These are phyloP conservation scores for Mnemiopsis leidyi DNA, from an alignment of 37 sponge, comb jelly and placozoan species.

Conservation along the genomic window DNA sequence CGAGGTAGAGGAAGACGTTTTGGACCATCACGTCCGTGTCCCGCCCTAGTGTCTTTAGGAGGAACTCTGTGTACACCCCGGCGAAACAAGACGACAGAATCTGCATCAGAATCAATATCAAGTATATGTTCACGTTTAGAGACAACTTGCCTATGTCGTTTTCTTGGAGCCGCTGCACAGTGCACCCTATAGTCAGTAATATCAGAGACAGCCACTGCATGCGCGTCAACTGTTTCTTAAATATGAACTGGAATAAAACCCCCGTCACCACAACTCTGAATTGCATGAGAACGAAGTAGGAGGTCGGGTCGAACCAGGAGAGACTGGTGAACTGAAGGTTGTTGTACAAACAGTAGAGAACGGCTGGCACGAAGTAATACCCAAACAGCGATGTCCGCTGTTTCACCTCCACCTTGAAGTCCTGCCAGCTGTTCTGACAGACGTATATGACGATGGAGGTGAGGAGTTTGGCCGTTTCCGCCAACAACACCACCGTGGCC, in stretches of 20 bases:
- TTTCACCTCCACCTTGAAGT: neutral
- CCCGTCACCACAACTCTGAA: slow-evolving; percentile 67
- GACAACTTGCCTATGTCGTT: neutral
- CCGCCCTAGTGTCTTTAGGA: slow-evolving; percentile 5
- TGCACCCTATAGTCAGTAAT: slow-evolving; percentile 65
- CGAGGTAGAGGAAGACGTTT: slow-evolving; percentile 66
- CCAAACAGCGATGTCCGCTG: neutral
- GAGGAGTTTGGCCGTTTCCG: neutral
- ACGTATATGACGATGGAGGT: neutral
- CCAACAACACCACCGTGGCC: slow-evolving; percentile 50
- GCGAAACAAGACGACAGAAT: slow-evolving; percentile 65
- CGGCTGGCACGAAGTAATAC: slow-evolving; percentile 65
- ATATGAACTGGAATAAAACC: slow-evolving; percentile 65
- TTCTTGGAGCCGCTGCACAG: neutral
- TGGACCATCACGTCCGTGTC: slow-evolving; percentile 49
- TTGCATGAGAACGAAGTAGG: slow-evolving; percentile 68
- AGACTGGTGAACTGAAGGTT: slow-evolving; percentile 63
- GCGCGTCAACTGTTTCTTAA: slow-evolving; percentile 58
- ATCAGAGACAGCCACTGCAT: slow-evolving; percentile 68
- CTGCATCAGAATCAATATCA: slow-evolving; percentile 35
- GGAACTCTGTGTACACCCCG: slow-evolving; percentile 66
- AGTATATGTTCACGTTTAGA: neutral
- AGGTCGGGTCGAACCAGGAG: slow-evolving; percentile 61
- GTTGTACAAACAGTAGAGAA: slow-evolving; percentile 67
- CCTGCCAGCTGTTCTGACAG: neutral